Percentiles rank a stretch among this genome's conserved stretches.
phyloP scores from a whole-genome alignment of 2,888 invertebrate genomes.

The Masnerella sp. region DNA sequence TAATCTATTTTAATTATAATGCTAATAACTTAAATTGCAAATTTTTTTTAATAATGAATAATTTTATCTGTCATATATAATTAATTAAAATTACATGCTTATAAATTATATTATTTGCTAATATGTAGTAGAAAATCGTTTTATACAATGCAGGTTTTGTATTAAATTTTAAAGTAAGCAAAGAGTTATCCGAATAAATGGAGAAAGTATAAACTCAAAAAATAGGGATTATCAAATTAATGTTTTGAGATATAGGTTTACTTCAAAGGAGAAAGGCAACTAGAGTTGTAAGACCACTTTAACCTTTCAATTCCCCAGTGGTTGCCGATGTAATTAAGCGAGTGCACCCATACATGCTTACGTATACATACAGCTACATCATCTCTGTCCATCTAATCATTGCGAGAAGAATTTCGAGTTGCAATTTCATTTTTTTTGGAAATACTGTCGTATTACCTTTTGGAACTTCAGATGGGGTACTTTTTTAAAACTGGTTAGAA shows the following conservation, averaged over 20 bases:
- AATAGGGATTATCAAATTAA: conserved; percentile 56
- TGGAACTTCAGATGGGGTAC: too few relatives aligned
- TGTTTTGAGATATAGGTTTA: conserved; percentile 56
- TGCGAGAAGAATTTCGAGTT: conserved; percentile 7
- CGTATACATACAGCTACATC: conserved; percentile 61
- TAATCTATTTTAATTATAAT: too few relatives aligned
- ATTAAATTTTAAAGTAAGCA: background rate
- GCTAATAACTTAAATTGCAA: too few relatives aligned
- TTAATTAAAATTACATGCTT: too few relatives aligned
- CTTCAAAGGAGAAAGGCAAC: conserved; percentile 62
- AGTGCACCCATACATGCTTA: conserved; percentile 77
- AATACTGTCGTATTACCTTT: too few relatives aligned
- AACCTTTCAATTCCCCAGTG: conserved; percentile 76
- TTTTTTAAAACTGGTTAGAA: too few relatives aligned
- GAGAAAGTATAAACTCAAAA: conserved; percentile 8
- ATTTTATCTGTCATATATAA: too few relatives aligned
- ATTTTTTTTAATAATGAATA: too few relatives aligned
- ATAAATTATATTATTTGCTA: too few relatives aligned
- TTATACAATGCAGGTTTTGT: too few relatives aligned
- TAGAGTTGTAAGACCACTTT: conserved; percentile 72
- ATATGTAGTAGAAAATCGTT: too few relatives aligned
- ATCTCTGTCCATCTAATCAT: conserved; percentile 19
- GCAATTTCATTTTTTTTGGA: background rate
- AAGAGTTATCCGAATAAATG: background rate
- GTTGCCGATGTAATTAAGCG: conserved; percentile 77